Base-by-base conservation (phyloP, 2,888 invertebrate species). In the Latrodectus elegans region DNA sequence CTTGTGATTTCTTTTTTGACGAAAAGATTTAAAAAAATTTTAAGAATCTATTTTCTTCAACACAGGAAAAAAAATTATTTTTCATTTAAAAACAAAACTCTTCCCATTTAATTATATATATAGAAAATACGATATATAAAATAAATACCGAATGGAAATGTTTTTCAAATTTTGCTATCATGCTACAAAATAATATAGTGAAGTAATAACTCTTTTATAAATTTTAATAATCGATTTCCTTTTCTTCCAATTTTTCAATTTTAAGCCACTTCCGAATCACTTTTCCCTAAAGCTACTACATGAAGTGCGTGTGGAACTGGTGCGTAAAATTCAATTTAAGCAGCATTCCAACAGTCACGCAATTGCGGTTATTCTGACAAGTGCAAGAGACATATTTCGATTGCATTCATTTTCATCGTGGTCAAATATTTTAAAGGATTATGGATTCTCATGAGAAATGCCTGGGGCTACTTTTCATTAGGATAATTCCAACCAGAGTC, bases 271-370 rank as follows among this genome's bases (percentile, higher is more conserved):
- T 60, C 12, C 6, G 14, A 15, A 15, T n/a, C 12, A 60, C 6
- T 10, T 11, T n/a, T n/a, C 12, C n/a, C 60, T 60, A 15, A 60
- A 60, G 60, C 9, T 60, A 60, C 60, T 4, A 60, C 12, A 60
- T n/a, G 12, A n/a, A 60, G 12, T 38, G 70, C 14, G 38, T 70
- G 70, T 12, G 22, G 70, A 70, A 70, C 26, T 70, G 70, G 26
- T 26, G 38, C 15, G 11, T 4, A 60, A 38, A 68, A 68, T 68
- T 78, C 68, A 82, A 82, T 82, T 82, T 68, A 67, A 82, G 26
- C 65, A 64, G 65, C 68, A 82, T 75, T 53, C 11, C 52, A n/a
- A n/a, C n/a, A 15, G 68, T 75, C 82, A 74, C 74, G 74, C 73
- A 52, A 73, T 81, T 55, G n/a, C n/a, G 60, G 52, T 51, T 55